A percentile compares a stretch with the other conserved stretches of the same genome.
Conservation (phyloP, 2,797 vertebrate genomes). For the Meriones psammophilus region DNA sequence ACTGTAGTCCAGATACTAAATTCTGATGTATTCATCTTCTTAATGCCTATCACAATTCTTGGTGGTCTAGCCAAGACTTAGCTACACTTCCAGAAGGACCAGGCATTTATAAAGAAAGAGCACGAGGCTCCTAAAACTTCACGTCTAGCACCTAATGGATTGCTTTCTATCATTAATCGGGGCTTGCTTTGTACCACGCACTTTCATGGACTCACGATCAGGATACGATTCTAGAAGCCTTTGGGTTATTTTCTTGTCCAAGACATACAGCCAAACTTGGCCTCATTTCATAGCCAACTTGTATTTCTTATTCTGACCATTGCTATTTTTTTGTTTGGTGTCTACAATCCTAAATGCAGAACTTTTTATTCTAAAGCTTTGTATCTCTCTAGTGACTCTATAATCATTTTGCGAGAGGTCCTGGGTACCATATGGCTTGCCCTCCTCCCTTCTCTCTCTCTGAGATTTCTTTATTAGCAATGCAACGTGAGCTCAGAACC, state of each 20-base stretch:
- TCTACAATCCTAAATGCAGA: slow-evolving; percentile 50
- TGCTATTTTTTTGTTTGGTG: slow-evolving; percentile 51
- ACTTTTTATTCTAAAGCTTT: slow-evolving; percentile 52
- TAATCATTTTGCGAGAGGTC: slow-evolving; percentile 52
- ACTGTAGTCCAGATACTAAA: neutral
- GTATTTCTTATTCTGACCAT: slow-evolving; percentile 27
- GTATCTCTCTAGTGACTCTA: slow-evolving; percentile 15
- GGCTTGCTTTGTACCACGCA: neutral
- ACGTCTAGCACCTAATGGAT: neutral
- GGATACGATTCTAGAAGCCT: neutral
- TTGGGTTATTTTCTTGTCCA: slow-evolving; percentile 48
- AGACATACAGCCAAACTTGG: slow-evolving; percentile 5
- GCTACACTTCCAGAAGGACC: slow-evolving; percentile 33
- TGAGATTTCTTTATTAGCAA: slow-evolving; percentile 28
- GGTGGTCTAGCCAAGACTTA: slow-evolving; percentile 25
- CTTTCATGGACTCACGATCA: slow-evolving; percentile 17
- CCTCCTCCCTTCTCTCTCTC: neutral
- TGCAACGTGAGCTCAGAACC: neutral
- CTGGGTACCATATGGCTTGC: neutral
- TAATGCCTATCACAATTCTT: neutral
- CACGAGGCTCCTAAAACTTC: slow-evolving; percentile 1
- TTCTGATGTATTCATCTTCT: neutral
- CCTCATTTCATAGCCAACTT: neutral
- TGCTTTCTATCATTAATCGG: slow-evolving; percentile 17
- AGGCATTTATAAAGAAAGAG: neutral